Percentiles rank a stretch among this genome's conserved stretches.
These are phyloP conservation scores for Griposia aprilina DNA, from an alignment of 2,888 invertebrate species.

Conservation along the genomic window DNA sequence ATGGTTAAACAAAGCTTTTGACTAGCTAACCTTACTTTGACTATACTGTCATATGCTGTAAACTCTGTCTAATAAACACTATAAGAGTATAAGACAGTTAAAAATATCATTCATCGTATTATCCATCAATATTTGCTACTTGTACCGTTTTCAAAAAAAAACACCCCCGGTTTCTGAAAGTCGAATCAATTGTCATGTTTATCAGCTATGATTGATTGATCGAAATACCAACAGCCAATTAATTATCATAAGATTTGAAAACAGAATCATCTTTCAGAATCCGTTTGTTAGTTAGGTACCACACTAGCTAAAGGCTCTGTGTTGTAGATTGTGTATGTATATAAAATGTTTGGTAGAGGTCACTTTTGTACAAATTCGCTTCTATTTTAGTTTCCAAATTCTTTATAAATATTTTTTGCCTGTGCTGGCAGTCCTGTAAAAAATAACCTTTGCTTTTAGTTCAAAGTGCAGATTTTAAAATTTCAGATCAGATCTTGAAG, in stretches of 20 bases:
- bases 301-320: constrained; percentile 33
- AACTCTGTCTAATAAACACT: background rate
- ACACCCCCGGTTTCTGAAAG: constrained; percentile 9
- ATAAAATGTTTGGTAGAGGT: constrained; percentile 61
- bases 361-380: constrained; percentile 54
- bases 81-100: background rate
- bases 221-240: background rate
- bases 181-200: background rate
- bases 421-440: constrained; percentile 24
- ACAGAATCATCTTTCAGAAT: constrained; percentile 10
- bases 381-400: constrained; percentile 34
- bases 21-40: background rate
- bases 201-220: background rate
- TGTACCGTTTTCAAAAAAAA: constrained; percentile 15
- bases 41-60: background rate
- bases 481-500: constrained; percentile 45
- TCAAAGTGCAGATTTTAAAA: constrained; percentile 37
- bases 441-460: constrained; percentile 33
- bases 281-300: constrained; percentile 8
- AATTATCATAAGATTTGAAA: background rate
- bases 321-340: constrained; percentile 46
- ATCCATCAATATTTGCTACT: background rate
- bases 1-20: background rate
- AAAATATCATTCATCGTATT: background rate
- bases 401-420: constrained; percentile 16